Conservation (phyloP, 2,113 vertebrate genomes). For the Myrmecobius fasciatus region DNA sequence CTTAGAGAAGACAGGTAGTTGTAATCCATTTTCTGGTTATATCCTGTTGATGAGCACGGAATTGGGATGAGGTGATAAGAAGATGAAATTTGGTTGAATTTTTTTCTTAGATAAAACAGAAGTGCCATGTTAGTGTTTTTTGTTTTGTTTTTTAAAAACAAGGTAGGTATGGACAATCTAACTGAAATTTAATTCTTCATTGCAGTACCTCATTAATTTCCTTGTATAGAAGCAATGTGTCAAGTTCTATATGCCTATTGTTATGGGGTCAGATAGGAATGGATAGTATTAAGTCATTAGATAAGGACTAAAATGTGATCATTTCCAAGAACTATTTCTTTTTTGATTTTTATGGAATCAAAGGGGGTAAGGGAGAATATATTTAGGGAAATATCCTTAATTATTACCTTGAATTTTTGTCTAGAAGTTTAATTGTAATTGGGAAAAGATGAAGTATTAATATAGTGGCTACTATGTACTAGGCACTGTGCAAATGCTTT, state of each 20-base stretch:
- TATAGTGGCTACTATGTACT: neutral
- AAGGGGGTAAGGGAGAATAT: neutral
- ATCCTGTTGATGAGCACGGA: neutral
- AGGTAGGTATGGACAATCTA: neutral
- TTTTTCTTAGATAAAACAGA: conserved; percentile 48
- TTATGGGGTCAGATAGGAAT: conserved; percentile 59
- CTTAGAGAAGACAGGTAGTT: neutral
- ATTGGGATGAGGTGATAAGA: neutral
- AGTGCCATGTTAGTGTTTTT: neutral
- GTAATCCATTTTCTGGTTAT: neutral
- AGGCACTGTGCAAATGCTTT: neutral
- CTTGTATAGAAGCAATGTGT: conserved; percentile 42
- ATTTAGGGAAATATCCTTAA: conserved; percentile 68
- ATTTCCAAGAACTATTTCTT: conserved; percentile 69
- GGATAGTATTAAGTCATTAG: conserved; percentile 68
- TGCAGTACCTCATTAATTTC: conserved; percentile 52
- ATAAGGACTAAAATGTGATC: conserved; percentile 74
- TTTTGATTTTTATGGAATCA: neutral
- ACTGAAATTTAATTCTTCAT: conserved; percentile 52
- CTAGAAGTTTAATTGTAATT: neutral
- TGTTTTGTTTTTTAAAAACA: neutral
- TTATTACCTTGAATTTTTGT: conserved; percentile 65
- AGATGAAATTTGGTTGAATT: neutral
- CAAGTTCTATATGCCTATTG: conserved; percentile 50
- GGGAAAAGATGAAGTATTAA: neutral